These are phyloP conservation scores for Amphibalanus amphitrite DNA, from an alignment of 1,140 invertebrate genomes.

Conservation along the genomic window DNA sequence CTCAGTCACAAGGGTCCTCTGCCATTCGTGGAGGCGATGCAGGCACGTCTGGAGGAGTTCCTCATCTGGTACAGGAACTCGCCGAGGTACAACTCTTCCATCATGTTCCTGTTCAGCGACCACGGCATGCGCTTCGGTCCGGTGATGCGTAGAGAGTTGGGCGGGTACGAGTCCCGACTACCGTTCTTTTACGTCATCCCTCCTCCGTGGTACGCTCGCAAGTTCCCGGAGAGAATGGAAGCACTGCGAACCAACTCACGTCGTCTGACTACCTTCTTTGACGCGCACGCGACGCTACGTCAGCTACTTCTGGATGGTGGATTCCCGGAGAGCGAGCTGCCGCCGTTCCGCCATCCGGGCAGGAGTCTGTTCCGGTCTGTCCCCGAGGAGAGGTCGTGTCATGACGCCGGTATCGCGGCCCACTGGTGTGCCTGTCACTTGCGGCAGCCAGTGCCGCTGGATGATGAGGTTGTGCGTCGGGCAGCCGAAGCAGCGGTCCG, in stretches of 20 bases:
- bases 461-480: neutral
- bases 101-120: constrained; percentile 35
- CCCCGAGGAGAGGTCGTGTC: neutral
- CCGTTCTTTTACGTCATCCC: constrained; percentile 36
- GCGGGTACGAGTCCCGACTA: constrained; percentile 37
- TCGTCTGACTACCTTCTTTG: neutral
- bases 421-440: neutral
- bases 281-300: neutral
- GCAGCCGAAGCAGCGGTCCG: neutral
- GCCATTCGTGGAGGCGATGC: neutral
- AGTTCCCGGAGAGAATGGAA: constrained; percentile 17
- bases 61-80: neutral
- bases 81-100: neutral
- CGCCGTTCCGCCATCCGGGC: neutral
- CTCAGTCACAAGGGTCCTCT: neutral
- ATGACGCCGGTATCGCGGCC: neutral
- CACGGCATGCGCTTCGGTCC: constrained; percentile 37
- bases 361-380: neutral
- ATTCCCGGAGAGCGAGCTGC: no score
- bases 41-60: neutral
- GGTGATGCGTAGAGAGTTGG: constrained; percentile 32
- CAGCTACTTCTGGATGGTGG: neutral
- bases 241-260: neutral
- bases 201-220: constrained; percentile 28
- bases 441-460: neutral